Conservation (phyloP, 2,113 vertebrate genomes). For the Dicrurus megarhynchus region DNA sequence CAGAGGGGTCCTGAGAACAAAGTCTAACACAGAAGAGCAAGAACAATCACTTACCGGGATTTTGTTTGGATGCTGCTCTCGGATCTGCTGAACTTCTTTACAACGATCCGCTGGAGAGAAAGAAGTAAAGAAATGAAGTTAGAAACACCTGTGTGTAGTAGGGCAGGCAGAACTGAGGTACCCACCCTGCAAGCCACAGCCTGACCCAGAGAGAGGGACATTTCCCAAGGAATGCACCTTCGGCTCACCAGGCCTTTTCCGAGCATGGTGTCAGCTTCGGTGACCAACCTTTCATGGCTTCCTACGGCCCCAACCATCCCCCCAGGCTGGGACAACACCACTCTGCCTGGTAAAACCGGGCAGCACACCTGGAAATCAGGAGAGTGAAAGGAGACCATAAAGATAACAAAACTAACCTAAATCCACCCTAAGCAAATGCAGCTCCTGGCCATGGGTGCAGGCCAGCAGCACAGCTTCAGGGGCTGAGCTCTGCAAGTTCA, state of each 20-base stretch:
- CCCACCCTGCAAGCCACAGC: not conserved
- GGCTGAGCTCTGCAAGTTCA: not conserved
- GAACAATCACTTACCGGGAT: slow-evolving; percentile 86
- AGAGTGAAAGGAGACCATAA: not conserved
- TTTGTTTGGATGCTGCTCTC: slow-evolving; percentile 96
- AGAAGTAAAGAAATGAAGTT: not conserved
- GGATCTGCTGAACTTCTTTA: slow-evolving; percentile 97
- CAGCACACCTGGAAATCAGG: not conserved
- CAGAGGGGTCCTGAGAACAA: not conserved
- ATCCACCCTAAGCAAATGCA: not conserved
- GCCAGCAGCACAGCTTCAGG: not conserved
- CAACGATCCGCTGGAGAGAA: slow-evolving; percentile 87
- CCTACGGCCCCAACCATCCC: not conserved
- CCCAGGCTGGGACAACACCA: not conserved
- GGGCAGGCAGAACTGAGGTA: not conserved
- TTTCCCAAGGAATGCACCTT: not conserved
- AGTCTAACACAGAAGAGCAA: not conserved
- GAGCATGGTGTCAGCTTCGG: not conserved
- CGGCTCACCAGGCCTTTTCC: not conserved
- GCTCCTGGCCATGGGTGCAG: not conserved
- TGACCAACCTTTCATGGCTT: not conserved
- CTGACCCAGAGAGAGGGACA: not conserved
- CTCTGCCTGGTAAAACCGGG: not conserved
- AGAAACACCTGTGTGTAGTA: not conserved
- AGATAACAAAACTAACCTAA: not conserved